phyloP scores from a whole-genome alignment of 2,888 invertebrate species.

The Acronicta psi region DNA sequence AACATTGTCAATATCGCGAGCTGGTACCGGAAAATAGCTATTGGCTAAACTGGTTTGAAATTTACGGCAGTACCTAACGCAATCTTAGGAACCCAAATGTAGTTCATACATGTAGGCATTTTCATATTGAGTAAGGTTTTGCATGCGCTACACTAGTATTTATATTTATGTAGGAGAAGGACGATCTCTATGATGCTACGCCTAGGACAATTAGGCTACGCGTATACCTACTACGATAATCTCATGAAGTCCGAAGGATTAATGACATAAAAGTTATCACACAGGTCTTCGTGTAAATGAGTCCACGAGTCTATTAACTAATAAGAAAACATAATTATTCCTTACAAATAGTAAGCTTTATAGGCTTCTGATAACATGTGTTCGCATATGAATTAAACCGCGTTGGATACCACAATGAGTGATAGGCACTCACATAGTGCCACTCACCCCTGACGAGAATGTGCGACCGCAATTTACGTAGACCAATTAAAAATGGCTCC shows the following conservation, averaged over 20 bases:
- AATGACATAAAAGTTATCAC: no score
- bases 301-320: no score
- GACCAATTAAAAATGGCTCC: background rate
- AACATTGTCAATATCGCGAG: constrained; percentile 35
- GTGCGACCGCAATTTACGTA: constrained; percentile 8
- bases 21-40: constrained; percentile 27
- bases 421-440: constrained; percentile 28
- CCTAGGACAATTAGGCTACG: no score
- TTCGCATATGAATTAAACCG: constrained; percentile 14
- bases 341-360: no score
- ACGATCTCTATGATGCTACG: no score
- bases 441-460: constrained; percentile 2
- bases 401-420: constrained; percentile 7
- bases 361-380: background rate
- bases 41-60: background rate
- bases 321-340: no score
- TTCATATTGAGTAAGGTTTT: constrained; percentile 26
- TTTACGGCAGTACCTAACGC: background rate
- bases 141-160: background rate
- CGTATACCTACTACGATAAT: no score
- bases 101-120: constrained; percentile 5
- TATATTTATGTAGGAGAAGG: no score
- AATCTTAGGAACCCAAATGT: constrained; percentile 6
- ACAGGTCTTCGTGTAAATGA: no score
- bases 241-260: no score